phyloP scores from a whole-genome alignment of 2,888 invertebrate species.

The Brachylomia viminalis region DNA sequence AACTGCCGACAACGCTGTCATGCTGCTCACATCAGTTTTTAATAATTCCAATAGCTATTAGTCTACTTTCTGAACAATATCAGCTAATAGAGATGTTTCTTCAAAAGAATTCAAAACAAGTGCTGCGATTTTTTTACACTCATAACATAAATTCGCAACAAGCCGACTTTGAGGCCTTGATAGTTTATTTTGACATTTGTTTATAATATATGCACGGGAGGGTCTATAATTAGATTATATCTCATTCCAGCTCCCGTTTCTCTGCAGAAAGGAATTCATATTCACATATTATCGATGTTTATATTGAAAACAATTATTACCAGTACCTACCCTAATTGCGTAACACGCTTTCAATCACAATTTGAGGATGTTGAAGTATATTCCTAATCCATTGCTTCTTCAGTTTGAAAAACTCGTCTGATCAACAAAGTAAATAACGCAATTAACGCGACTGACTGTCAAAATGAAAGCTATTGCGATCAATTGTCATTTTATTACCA shows the following conservation, averaged over 20 bases:
- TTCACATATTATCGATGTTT: neutral
- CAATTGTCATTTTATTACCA: no score
- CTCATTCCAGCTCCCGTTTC: slow-evolving; percentile 22
- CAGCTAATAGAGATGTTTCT: slow-evolving; percentile 38
- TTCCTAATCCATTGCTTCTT: no score
- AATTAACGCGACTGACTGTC: no score
- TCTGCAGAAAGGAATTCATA: slow-evolving; percentile 21
- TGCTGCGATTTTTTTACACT: slow-evolving; percentile 27
- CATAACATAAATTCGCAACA: slow-evolving; percentile 41
- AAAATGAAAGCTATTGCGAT: no score
- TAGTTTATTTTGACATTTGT: slow-evolving; percentile 59
- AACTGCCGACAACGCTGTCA: slow-evolving; percentile 68
- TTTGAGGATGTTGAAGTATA: no score
- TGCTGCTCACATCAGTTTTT: slow-evolving; percentile 53
- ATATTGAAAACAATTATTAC: slow-evolving; percentile 28
- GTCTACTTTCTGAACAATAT: slow-evolving; percentile 50
- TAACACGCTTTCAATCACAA: no score
- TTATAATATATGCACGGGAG: slow-evolving; percentile 48
- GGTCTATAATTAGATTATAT: slow-evolving; percentile 51
- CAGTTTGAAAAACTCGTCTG: no score
- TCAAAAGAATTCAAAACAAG: slow-evolving; percentile 32
- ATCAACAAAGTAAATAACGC: no score
- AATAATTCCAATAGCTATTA: slow-evolving; percentile 53
- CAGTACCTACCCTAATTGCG: no score
- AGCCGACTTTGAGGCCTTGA: slow-evolving; percentile 43